Conservation (phyloP, 2,113 vertebrate genomes). For the Tamias sibiricus region DNA sequence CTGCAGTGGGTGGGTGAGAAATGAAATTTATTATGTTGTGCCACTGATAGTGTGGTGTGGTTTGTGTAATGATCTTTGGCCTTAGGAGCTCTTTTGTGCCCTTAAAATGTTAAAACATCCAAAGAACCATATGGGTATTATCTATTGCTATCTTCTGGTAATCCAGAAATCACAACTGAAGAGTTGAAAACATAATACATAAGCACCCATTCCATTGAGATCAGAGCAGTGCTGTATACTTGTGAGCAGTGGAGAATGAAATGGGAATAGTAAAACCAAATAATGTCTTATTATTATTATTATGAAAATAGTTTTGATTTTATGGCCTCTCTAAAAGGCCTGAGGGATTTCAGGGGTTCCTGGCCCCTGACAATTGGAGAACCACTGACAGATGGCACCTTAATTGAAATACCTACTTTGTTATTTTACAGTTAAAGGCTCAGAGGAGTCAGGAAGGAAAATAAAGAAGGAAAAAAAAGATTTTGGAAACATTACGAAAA, state of each 20-base stretch:
- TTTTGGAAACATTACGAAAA: constrained; percentile 16
- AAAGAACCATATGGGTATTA: neutral
- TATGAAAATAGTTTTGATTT: neutral
- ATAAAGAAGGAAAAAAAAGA: neutral
- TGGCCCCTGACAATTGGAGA: neutral
- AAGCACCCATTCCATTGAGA: neutral
- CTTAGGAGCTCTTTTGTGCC: neutral
- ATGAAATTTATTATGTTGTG: neutral
- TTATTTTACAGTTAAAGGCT: neutral
- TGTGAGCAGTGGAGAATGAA: neutral
- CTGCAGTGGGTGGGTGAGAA: neutral
- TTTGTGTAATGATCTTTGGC: neutral
- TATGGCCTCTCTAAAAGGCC: neutral
- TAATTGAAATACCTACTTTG: neutral
- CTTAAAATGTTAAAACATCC: neutral
- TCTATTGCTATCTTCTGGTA: neutral
- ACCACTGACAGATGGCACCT: neutral
- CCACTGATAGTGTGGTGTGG: neutral
- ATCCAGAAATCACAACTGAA: neutral
- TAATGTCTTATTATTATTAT: neutral
- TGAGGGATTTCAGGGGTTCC: neutral
- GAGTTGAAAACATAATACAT: neutral
- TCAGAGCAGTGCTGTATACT: neutral
- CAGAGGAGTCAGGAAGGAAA: neutral
- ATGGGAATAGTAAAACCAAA: neutral